Conservation (phyloP, 2,888 invertebrate species). For the Thelaira solivaga region DNA sequence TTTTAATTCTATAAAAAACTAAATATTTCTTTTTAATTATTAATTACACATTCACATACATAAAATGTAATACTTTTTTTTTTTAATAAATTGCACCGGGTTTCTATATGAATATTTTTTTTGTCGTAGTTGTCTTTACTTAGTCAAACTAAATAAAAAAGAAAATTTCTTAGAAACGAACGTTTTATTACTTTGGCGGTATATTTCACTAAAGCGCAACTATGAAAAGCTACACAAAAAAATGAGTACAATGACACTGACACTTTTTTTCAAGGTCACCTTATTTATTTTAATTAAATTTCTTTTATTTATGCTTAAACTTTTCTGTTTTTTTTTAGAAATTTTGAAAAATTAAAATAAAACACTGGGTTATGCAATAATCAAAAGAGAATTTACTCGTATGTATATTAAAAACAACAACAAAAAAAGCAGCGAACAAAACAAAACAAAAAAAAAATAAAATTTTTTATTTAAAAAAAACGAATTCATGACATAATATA, state of each 20-base stretch:
- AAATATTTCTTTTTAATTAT: too few relatives aligned
- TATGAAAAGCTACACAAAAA: neutral
- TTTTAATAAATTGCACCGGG: too few relatives aligned
- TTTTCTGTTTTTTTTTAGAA: neutral
- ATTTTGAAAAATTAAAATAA: conserved; percentile 35
- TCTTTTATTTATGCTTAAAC: conserved; percentile 1
- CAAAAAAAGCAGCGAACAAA: neutral
- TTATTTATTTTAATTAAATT: conserved; percentile 14
- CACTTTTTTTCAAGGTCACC: conserved; percentile 53
- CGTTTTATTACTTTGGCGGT: conserved; percentile 27
- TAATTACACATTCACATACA: too few relatives aligned
- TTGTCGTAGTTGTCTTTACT: neutral
- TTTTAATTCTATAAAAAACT: too few relatives aligned
- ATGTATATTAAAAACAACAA: neutral
- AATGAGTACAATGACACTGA: conserved; percentile 49
- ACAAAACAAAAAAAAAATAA: neutral
- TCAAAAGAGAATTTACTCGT: conserved; percentile 32
- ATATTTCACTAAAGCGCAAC: neutral
- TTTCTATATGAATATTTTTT: neutral
- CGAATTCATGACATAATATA: too few relatives aligned
- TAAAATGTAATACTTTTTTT: too few relatives aligned
- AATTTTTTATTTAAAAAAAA: neutral
- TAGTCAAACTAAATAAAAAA: neutral
- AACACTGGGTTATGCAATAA: conserved; percentile 35
- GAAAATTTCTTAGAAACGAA: neutral